Percentiles rank a stretch among this genome's conserved stretches.
Evolutionary conservation across 92 coral and sea anemone species (phyloP).

Genomic region (Diadumene lineata): DNA sequence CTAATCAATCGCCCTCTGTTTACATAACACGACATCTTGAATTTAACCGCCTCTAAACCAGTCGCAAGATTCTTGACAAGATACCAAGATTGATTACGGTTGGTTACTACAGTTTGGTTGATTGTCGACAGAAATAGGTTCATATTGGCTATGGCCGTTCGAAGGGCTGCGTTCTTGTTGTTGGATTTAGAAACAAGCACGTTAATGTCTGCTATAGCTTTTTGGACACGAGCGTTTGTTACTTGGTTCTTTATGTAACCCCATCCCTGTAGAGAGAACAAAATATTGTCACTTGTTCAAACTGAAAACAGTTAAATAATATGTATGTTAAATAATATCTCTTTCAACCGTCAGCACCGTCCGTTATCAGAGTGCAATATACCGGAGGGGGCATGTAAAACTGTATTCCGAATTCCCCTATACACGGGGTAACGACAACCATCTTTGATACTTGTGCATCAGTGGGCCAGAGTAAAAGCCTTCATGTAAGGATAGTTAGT

Average conservation of each 20-base stretch:
- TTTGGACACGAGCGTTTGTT: not conserved
- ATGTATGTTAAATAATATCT: too few relatives aligned
- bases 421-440: too few relatives aligned
- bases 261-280: constrained; percentile 30
- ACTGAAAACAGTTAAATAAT: too few relatives aligned
- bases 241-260: not conserved
- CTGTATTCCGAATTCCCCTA: too few relatives aligned
- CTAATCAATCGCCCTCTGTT: constrained; percentile 21
- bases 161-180: constrained; percentile 32
- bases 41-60: constrained; percentile 36
- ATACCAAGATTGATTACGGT: constrained; percentile 14
- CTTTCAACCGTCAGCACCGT: too few relatives aligned
- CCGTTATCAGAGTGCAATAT: too few relatives aligned
- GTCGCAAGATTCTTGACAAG: constrained; percentile 16
- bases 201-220: constrained; percentile 20
- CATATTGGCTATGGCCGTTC: constrained; percentile 34
- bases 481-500: too few relatives aligned
- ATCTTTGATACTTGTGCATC: too few relatives aligned
- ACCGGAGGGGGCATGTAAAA: too few relatives aligned
- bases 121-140: constrained; percentile 23
- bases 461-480: too few relatives aligned
- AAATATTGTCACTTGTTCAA: too few relatives aligned
- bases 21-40: constrained; percentile 33
- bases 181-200: constrained; percentile 23
- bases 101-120: too few relatives aligned